Evolutionary conservation across 2,888 invertebrate species (phyloP).

Genomic region (Aporophyla nigra): DNA sequence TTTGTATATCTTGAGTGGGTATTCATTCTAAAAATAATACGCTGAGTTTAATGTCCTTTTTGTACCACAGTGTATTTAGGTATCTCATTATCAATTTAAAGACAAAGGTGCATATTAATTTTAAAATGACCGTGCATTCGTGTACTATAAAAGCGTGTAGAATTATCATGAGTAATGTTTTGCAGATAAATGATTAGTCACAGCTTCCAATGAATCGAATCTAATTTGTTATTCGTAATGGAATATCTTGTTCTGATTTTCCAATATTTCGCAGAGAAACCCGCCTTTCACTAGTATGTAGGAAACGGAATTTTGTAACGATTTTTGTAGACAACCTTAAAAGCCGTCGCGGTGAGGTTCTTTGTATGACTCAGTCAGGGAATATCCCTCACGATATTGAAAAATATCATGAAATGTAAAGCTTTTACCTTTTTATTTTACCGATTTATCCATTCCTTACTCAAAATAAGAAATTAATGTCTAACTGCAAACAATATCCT

Average conservation of each 20-base stretch:
- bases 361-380: neutral
- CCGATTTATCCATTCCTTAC: neutral
- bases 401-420: neutral
- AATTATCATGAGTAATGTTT: constrained; percentile 30
- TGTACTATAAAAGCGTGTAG: constrained; percentile 1
- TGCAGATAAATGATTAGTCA: constrained; percentile 56
- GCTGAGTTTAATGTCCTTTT: constrained; percentile 30
- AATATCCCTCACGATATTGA: neutral
- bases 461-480: too few relatives aligned
- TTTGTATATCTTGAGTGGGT: neutral
- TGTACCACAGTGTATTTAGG: neutral
- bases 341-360: neutral
- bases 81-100: constrained; percentile 25
- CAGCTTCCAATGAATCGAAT: constrained; percentile 40
- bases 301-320: constrained; percentile 25
- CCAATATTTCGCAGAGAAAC: constrained; percentile 51
- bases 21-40: constrained; percentile 34
- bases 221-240: constrained; percentile 46
- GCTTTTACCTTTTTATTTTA: neutral
- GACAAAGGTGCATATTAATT: constrained; percentile 38
- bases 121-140: constrained; percentile 23
- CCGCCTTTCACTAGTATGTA: constrained; percentile 53
- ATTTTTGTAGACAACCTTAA: neutral
- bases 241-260: constrained; percentile 59
- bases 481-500: too few relatives aligned